Conservation (phyloP, 2,113 vertebrate genomes). For the Mus spicilegus region DNA sequence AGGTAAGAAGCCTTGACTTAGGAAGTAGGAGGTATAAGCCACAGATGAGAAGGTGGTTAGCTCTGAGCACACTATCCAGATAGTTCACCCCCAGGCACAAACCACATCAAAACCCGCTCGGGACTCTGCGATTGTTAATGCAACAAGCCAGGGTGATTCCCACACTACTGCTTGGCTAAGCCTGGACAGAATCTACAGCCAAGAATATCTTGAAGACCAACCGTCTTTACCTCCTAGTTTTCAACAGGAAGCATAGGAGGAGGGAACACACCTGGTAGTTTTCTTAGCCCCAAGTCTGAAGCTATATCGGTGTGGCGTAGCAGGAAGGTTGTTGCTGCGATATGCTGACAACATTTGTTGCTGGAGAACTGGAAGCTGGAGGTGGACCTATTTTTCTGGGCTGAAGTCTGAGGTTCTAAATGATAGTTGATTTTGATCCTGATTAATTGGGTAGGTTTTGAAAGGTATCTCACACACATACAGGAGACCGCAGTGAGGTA, state of each 20-base stretch:
- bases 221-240: background rate
- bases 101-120: slow-evolving; percentile 47
- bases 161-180: slow-evolving; percentile 8
- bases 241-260: background rate
- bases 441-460: background rate
- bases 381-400: background rate
- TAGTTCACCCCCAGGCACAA: background rate
- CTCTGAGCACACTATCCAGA: background rate
- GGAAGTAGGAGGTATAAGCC: background rate
- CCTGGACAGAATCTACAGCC: background rate
- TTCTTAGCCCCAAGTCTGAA: background rate
- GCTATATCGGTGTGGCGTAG: too few species aligned
- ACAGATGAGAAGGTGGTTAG: background rate
- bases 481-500: background rate
- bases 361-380: background rate
- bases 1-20: background rate
- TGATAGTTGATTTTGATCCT: background rate
- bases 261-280: background rate
- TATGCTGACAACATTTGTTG: background rate
- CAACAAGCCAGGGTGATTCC: slow-evolving; percentile 27
- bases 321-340: background rate
- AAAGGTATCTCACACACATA: background rate
- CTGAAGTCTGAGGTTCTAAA: background rate
- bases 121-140: slow-evolving; percentile 1
- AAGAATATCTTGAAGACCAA: background rate